Base-by-base conservation (phyloP, 35 echinoderm and acorn worm species). In the Eucidaris tribuloides region DNA sequence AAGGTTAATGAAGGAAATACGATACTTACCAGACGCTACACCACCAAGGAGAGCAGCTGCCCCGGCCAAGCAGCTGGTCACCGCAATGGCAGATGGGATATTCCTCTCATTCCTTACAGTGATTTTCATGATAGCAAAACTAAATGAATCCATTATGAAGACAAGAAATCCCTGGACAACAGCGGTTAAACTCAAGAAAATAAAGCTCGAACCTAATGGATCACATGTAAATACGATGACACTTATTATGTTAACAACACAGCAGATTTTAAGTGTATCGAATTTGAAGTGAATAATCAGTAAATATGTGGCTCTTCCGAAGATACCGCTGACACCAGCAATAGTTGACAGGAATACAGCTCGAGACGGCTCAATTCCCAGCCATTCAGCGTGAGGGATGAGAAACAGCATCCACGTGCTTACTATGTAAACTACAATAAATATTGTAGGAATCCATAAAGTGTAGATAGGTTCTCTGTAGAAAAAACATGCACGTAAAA, bases 321-420 rank as follows among this genome's bases (percentile, higher is more conserved):
- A 74, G 11, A 44, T 74, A 44, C 68, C 68, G 68, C 68, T 74
- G 40, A 74, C 44, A n/a, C 68, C 68, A 1, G 68, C 68, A 18
- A 74, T 74, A 44, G 11, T 74, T 22, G 38, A 74, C 14, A 74
- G 36, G 44, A 44, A 74, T 14, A 74, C 68, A 15, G 68, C 68
- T 20, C 37, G 29, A 18, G 68, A 74, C 24, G 17, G 36, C 3
- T 74, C 40, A 74, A 74, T 74, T 19, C 68, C 68, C 14, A 17
- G 9, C 7, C 30, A 27, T 41, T 74, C 68, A 42, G 68, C 68
- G 33, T 74, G 68, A 44, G 68, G 68, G 13, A 74, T 40, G 9
- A 74, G 68, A 25, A 74, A 74, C 14, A 74, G 36, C 68, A 74
- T 44, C 68, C 68, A 74, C 15, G 68, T 40, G 23, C n/a, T 22